Evolutionary conservation across 2,113 vertebrate genomes (phyloP), one percentile per base, ranked within the genome.

Genomic region (Holacanthus passer): DNA sequence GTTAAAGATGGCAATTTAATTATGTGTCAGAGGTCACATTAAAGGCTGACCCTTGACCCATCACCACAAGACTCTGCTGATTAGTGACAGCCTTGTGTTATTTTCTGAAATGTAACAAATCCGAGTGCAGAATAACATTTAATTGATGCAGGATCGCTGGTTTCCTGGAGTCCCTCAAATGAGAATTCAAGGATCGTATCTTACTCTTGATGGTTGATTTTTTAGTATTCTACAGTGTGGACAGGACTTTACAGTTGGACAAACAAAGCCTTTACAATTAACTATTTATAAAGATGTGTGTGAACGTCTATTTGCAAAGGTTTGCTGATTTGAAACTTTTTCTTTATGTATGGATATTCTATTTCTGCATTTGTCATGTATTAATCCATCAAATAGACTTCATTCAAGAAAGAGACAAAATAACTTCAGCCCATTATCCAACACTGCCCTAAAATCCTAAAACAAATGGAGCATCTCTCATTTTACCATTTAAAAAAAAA

Each of bases 1-100:
- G 94, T 94, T 96, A 95, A 95, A 94, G 88, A 94, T 92, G 91
- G 90, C 91, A 83, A 94, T 95, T 94, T 95, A 93, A 93, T 95
- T 94, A 95, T 91, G 87, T 93, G 91, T 93, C 94, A 94, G 87
- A 93, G 94, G 92, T 94, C 94, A 93, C 86, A 89, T 94, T 94
- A 92, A 87, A 88, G 56, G 64, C 63, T 87, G 90, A 94, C 93
- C 92, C 76, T 70, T 92, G 89, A 93, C 84, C 93, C 73, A 12
- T 63, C 43, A 67, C 77, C 76, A 43, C 68, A 52, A 58, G 77
- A 77, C 79, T 83, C 64, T 68, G 63, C 73, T 89, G 89, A 92
- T 91, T 89, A 79, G 83, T 75, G 70, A 83, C 69, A 85, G 37
- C 63, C 63, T 64, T 72, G 56, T 87, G 70, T 89, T 87, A 86